Conservation (phyloP, 35 echinoderm and acorn worm genomes). For the Apostichopus californicus region DNA sequence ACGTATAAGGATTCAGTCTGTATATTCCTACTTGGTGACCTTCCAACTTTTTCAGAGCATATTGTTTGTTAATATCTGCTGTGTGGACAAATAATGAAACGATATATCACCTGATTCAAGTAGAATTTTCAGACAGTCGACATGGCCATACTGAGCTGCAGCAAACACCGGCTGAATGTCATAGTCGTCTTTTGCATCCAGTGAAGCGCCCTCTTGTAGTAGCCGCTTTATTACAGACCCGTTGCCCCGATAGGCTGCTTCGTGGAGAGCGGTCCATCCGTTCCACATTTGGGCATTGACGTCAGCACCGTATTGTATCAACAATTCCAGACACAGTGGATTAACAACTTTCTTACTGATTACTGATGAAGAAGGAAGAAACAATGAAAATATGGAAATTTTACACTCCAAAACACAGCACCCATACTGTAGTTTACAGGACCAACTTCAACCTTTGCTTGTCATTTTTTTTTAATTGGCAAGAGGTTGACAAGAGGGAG, state of each 20-base stretch:
- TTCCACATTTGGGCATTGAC: constrained; percentile 61
- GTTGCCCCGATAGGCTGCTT: constrained; percentile 65
- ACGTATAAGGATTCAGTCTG: too few species aligned
- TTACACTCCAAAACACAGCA: too few species aligned
- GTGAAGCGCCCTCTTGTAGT: constrained; percentile 47
- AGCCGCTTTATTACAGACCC: constrained; percentile 49
- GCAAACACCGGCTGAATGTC: constrained; percentile 74
- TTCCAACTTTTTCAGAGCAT: too few species aligned
- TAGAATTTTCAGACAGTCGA: constrained; percentile 71
- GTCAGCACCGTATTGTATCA: constrained; percentile 60
- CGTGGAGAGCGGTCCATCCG: constrained; percentile 81
- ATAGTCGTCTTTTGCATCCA: constrained; percentile 63
- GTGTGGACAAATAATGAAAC: background rate
- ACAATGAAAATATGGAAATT: background rate
- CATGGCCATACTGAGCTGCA: constrained; percentile 82
- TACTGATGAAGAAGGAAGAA: background rate
- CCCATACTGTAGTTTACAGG: too few species aligned
- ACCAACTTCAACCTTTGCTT: too few species aligned
- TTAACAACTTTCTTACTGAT: constrained; percentile 37
- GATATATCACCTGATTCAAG: constrained; percentile 73
- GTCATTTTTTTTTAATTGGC: background rate
- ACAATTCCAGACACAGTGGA: constrained; percentile 67
- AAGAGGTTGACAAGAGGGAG: too few species aligned
- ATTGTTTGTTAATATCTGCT: too few species aligned
- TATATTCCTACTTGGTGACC: too few species aligned